A percentile compares a stretch with the other conserved stretches of the same genome.
phyloP scores from a whole-genome alignment of 92 coral and sea anemone genomes.

The Anthopleura xanthogrammica region DNA sequence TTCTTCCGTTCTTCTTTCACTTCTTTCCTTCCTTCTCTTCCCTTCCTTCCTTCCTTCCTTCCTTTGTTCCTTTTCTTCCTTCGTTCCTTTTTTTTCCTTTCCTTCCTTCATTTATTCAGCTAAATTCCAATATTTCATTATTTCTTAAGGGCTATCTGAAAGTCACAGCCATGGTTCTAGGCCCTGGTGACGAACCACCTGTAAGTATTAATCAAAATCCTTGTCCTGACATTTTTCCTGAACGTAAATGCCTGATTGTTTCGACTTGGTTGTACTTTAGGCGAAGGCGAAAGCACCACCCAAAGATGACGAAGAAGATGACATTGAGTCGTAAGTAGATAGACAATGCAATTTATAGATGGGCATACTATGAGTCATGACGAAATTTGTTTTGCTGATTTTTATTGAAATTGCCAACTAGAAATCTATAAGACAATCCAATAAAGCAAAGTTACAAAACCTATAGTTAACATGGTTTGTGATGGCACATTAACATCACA shows the following conservation, averaged over 20 bases:
- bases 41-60: too few relatives aligned
- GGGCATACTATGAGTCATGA: too few relatives aligned
- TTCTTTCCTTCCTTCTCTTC: too few relatives aligned
- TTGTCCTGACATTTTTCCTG: background rate
- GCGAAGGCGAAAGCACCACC: conserved; percentile 42
- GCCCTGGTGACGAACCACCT: conserved; percentile 89
- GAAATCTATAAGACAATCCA: too few relatives aligned
- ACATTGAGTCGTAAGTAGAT: conserved; percentile 46
- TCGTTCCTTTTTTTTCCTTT: background rate
- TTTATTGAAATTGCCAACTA: too few relatives aligned
- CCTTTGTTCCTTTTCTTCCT: background rate
- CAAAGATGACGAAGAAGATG: conserved; percentile 49
- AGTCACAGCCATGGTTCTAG: conserved; percentile 77
- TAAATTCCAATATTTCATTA: background rate
- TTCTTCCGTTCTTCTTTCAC: too few relatives aligned
- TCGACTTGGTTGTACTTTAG: conserved; percentile 1
- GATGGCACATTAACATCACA: too few relatives aligned
- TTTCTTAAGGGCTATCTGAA: conserved; percentile 79
- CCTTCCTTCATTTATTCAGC: background rate
- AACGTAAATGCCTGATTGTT: background rate
- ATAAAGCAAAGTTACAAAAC: too few relatives aligned
- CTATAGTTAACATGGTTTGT: too few relatives aligned
- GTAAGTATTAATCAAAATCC: conserved; percentile 46
- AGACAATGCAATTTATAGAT: too few relatives aligned
- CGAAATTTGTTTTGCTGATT: too few relatives aligned